Percentiles rank a stretch among this genome's conserved stretches.
Conservation (phyloP, 2,888 invertebrate genomes). For the Tigriopus californicus region DNA sequence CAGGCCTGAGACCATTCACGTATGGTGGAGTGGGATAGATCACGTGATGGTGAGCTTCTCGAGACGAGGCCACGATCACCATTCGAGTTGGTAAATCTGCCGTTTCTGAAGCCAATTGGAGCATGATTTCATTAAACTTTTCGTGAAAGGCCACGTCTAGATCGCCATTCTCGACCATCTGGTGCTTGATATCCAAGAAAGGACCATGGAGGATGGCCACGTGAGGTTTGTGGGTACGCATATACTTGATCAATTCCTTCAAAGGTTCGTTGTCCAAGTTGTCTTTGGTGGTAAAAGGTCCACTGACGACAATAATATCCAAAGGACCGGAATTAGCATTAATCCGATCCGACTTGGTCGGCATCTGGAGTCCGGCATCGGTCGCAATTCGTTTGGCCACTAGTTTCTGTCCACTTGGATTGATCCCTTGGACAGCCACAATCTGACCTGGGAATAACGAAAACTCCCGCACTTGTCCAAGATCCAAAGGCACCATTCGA, state of each 20-base stretch:
- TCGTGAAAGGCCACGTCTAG: background rate
- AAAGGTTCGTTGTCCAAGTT: conserved; percentile 61
- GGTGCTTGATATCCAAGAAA: conserved; percentile 45
- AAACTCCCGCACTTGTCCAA: conserved; percentile 37
- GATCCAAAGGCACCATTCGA: conserved; percentile 30
- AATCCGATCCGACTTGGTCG: conserved; percentile 6
- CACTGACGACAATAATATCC: conserved; percentile 50
- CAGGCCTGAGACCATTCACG: conserved; percentile 34
- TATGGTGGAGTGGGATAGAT: conserved; percentile 70
- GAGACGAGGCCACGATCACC: conserved; percentile 32
- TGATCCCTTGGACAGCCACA: conserved; percentile 50
- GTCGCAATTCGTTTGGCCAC: conserved; percentile 42
- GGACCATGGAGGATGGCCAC: conserved; percentile 65
- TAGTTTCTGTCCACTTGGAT: conserved; percentile 47
- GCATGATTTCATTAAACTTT: background rate
- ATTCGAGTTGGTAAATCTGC: background rate
- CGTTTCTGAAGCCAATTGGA: background rate
- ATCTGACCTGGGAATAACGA: conserved; percentile 60
- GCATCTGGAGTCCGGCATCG: background rate
- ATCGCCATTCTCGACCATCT: background rate
- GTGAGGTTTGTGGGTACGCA: conserved; percentile 37
- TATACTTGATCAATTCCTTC: conserved; percentile 47
- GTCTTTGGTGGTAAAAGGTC: conserved; percentile 61
- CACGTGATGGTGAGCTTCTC: conserved; percentile 55
- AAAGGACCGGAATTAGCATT: conserved; percentile 8